Base-by-base conservation (phyloP, 1,140 invertebrate genomes). In the Aricia agestis region DNA sequence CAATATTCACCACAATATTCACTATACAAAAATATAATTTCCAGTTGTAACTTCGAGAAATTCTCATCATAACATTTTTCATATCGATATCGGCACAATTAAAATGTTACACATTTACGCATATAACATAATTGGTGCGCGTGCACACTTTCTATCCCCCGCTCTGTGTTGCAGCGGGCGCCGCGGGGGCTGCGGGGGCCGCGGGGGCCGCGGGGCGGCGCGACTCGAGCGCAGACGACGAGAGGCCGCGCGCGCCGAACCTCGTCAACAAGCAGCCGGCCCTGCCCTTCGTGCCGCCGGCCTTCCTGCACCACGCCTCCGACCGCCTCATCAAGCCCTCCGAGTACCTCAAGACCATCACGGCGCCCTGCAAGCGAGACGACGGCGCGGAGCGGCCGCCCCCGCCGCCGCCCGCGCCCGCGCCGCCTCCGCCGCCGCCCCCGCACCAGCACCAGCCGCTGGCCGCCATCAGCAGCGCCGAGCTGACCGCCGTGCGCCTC, bases 311-410 rank as follows among this genome's bases (percentile, higher is more conserved):
- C 81, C 93, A 92, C 76, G 92, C 92, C 78, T 94, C 96, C 67
- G 95, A 97, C 84, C 94, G 95, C 58, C 93, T 98, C 61, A 97
- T 98, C 82, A 98, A 98, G 84, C 97, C 97, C 58, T 97, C 96
- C 45, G 97, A 98, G 87, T 98, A 98, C 89, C 92, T 98, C 72
- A 95, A 95, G 79, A 97, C 96, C 82, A 96, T 97, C 84, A 89
- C 88, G 88, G 87, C 88, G 83, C 88, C 88, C 68, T 89, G 87
- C 83, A 89, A 89, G 84, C 77, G 87, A 72, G 89, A 89, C 79
- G 89, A 87, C 94, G 94, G 84, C 94, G 94, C 88, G 93, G 93
- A 85, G 90, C 93, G 87, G 93, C 92, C 76, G 82, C 87, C 83
- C 32, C 91, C 85, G 87, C 92, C 81, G 87, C 93, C 80, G 90